phyloP scores from a whole-genome alignment of 2,888 invertebrate species.

The Troides oblongomaculatus region DNA sequence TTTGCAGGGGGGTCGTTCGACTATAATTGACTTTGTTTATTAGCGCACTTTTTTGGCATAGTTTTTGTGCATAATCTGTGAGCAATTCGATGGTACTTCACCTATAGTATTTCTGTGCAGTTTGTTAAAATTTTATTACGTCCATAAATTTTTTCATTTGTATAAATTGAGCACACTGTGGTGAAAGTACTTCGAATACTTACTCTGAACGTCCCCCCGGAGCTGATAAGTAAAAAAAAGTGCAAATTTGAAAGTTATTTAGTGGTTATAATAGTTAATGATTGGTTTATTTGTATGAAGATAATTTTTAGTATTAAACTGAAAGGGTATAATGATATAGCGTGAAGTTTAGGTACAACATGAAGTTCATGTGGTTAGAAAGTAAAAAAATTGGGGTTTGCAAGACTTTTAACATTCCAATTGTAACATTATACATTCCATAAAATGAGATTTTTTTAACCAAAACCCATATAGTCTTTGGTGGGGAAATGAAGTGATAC shows the following conservation, averaged over 20 bases:
- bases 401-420: constrained; percentile 39
- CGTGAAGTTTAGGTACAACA: constrained; percentile 39
- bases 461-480: constrained; percentile 49
- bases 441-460: constrained; percentile 36
- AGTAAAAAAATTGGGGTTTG: constrained; percentile 18
- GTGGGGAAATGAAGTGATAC: constrained; percentile 68
- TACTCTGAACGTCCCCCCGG: constrained; percentile 77
- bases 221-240: constrained; percentile 70
- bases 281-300: constrained; percentile 51
- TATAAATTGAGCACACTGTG: constrained; percentile 19
- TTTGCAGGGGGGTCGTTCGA: constrained; percentile 75
- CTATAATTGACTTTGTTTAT: constrained; percentile 55
- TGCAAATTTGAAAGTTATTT: constrained; percentile 72
- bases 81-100: constrained; percentile 68
- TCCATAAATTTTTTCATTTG: constrained; percentile 31
- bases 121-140: background rate
- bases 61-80: constrained; percentile 57
- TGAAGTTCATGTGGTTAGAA: constrained; percentile 29
- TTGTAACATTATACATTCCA: constrained; percentile 44
- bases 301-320: constrained; percentile 72
- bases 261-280: constrained; percentile 65
- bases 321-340: constrained; percentile 53
- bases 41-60: constrained; percentile 56
- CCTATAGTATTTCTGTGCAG: constrained; percentile 38
- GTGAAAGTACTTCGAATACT: constrained; percentile 72